phyloP scores from a whole-genome alignment of 2,888 invertebrate genomes.

The Julus scandinavius region DNA sequence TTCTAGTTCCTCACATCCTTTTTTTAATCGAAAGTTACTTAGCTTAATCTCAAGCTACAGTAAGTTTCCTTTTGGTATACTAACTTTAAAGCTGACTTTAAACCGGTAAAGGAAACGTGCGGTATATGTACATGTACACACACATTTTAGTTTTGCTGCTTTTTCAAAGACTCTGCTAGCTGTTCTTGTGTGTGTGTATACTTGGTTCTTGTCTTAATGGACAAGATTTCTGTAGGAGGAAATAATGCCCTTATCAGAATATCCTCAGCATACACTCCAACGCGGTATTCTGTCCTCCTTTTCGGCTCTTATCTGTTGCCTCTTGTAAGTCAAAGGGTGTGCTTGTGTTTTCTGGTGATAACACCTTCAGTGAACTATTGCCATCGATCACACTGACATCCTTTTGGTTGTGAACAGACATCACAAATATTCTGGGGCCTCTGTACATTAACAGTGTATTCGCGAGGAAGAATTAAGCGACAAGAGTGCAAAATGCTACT shows the following conservation, averaged over 20 bases:
- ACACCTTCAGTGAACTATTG: slow-evolving; percentile 39
- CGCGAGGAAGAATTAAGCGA: background rate
- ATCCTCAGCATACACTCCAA: slow-evolving; percentile 47
- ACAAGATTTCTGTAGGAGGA: slow-evolving; percentile 48
- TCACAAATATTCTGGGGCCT: background rate
- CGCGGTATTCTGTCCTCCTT: slow-evolving; percentile 35
- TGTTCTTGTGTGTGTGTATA: background rate
- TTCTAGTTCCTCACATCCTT: too few relatives aligned
- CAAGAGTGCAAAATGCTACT: background rate
- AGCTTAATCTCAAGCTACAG: too few relatives aligned
- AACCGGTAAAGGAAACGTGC: background rate
- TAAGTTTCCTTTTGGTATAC: too few relatives aligned
- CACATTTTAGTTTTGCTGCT: background rate
- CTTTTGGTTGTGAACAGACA: slow-evolving; percentile 4
- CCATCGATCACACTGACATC: slow-evolving; percentile 44
- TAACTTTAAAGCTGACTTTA: background rate
- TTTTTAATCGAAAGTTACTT: too few relatives aligned
- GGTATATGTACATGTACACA: too few relatives aligned
- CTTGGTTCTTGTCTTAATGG: slow-evolving; percentile 49
- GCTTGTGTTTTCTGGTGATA: slow-evolving; percentile 52
- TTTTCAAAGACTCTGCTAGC: background rate
- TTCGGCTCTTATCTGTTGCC: slow-evolving; percentile 44
- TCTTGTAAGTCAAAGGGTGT: slow-evolving; percentile 54
- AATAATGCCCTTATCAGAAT: slow-evolving; percentile 55
- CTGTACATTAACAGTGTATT: background rate